Evolutionary conservation across 2,797 vertebrate species (phyloP), one percentile per base, ranked within the genome.

Genomic region (Acanthis flammea): DNA sequence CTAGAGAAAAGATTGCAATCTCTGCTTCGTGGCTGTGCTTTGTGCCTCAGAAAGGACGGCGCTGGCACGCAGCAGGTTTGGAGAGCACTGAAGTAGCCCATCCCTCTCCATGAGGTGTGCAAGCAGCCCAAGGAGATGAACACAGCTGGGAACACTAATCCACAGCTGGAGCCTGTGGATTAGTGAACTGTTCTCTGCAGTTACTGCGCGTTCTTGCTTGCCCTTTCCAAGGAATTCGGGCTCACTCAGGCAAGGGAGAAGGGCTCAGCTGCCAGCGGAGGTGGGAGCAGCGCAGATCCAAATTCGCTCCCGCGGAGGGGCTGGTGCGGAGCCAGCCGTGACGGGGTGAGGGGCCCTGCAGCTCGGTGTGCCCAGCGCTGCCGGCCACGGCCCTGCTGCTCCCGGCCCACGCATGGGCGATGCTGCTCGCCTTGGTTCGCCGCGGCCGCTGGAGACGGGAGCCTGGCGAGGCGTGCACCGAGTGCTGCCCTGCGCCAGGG

Each of bases 11-110:
- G 19, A 78, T 23, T 22, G 42, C 24, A 62, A 25, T 21, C 28
- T 47, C 35, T 73, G 22, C 65, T 76, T 16, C n/a, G 5, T 18
- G 53, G 28, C 19, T 67, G 48, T 6, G 7, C 37, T 19, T 71
- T 5, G 2, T 0, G 1, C 45, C 33, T 70, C 35, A 31, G 53
- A 67, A 80, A 37, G 19, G 44, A 25, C 0, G 0, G 33, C 10
- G 10, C 18, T 37, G 31, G 61, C 57, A 55, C 28, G 35, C 1
- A 2, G 50, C 48, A 50, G 22, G 22, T 19, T 19, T 10, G 7
- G 53, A 41, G 60, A 63, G 31, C 37, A 16, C 33, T 50, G 12
- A 57, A 75, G 58, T 7, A 19, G 19, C 27, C 21, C 2, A 3
- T 74, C 66, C 44, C 21, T 51, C 61, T 86, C 61, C 62, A 35